Evolutionary conservation across 2,113 vertebrate species (phyloP).

Genomic region (Anhinga anhinga): DNA sequence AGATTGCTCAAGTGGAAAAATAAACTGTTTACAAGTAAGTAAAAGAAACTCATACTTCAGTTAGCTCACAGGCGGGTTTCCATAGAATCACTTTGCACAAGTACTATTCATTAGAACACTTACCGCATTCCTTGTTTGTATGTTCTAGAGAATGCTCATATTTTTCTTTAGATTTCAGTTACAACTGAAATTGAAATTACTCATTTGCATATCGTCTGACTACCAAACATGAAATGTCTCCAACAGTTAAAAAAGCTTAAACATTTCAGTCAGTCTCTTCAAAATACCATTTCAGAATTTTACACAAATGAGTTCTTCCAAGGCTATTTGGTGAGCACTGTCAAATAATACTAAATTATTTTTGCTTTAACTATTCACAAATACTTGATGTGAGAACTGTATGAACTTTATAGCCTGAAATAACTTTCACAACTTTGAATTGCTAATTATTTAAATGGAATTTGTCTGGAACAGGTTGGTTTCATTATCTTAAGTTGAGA

Average conservation of each 20-base stretch:
- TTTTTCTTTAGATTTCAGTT: background rate
- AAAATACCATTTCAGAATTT: background rate
- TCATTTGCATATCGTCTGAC: background rate
- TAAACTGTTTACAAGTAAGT: background rate
- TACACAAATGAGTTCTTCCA: background rate
- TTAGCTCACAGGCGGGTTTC: background rate
- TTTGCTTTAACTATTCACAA: background rate
- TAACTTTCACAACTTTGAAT: background rate
- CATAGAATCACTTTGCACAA: background rate
- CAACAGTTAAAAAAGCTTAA: background rate
- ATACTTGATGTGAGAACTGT: background rate
- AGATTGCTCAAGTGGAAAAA: conserved; percentile 24
- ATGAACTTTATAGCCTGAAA: background rate
- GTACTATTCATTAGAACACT: background rate
- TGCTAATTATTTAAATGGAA: conserved; percentile 9
- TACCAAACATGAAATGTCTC: background rate
- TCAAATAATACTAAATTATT: background rate
- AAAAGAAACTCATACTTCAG: background rate
- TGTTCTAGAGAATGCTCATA: background rate
- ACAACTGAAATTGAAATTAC: background rate
- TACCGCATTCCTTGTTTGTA: background rate
- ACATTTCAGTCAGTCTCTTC: background rate
- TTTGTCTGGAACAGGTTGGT: background rate
- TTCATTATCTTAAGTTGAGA: background rate
- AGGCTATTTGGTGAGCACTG: background rate